Percentiles rank a stretch among this genome's conserved stretches.
Evolutionary conservation across 2,888 invertebrate genomes (phyloP).

Genomic region (Nymphalis polychloros): DNA sequence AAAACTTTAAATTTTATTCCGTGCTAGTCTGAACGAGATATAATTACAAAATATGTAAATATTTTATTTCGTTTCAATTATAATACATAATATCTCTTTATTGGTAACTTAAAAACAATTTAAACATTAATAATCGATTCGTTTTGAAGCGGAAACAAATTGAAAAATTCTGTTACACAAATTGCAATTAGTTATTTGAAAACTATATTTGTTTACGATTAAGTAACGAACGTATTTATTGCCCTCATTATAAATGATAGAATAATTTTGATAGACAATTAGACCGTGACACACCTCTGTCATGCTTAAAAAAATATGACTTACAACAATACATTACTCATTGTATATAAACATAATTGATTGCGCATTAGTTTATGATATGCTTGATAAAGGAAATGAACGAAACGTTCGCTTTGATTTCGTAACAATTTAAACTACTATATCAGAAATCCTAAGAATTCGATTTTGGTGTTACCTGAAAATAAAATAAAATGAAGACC

Average conservation of each 20-base stretch:
- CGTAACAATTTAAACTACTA: too few species aligned
- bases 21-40: neutral
- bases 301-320: conserved; percentile 1
- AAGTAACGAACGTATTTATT: conserved; percentile 3
- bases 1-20: too few species aligned
- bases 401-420: neutral
- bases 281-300: conserved; percentile 6
- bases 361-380: conserved; percentile 19
- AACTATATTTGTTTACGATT: conserved; percentile 2
- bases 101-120: neutral
- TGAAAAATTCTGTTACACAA: neutral
- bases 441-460: neutral
- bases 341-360: conserved; percentile 20
- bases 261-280: conserved; percentile 14
- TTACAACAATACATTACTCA: conserved; percentile 7
- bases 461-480: neutral
- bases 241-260: neutral
- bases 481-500: too few species aligned
- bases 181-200: neutral
- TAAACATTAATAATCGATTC: neutral
- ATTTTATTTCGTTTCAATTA: neutral
- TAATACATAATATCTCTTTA: neutral
- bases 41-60: neutral
- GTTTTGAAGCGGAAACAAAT: conserved; percentile 1
- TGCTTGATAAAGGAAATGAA: conserved; percentile 19